A percentile compares a stretch with the other conserved stretches of the same genome.
Conservation (phyloP, 2,888 invertebrate species). For the Thymelicus sylvestris region DNA sequence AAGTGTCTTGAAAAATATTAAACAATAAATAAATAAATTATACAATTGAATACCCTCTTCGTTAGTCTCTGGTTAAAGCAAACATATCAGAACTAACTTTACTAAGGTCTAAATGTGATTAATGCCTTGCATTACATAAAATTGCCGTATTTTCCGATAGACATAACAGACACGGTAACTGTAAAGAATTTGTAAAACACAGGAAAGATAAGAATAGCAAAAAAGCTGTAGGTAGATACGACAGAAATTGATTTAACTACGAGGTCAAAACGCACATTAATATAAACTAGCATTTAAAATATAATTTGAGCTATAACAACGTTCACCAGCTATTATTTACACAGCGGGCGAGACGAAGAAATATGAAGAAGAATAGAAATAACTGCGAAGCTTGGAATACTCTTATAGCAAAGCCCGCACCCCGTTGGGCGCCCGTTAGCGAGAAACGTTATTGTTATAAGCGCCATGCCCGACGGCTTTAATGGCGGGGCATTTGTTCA, state of each 20-base stretch:
- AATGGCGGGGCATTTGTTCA: slow-evolving; percentile 1
- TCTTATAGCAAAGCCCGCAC: slow-evolving; percentile 34
- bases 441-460: slow-evolving; percentile 33
- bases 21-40: no score
- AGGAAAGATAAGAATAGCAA: not conserved
- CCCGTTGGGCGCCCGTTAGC: slow-evolving; percentile 49
- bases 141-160: not conserved
- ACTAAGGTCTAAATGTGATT: no score
- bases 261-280: not conserved
- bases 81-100: no score
- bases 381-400: slow-evolving; percentile 14
- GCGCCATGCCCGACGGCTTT: slow-evolving; percentile 4
- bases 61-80: no score
- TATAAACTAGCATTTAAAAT: slow-evolving; percentile 3
- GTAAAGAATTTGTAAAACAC: not conserved
- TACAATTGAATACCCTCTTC: no score
- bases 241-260: not conserved
- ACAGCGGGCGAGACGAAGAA: slow-evolving; percentile 60
- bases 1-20: no score
- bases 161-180: not conserved
- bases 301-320: slow-evolving; percentile 20
- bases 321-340: slow-evolving; percentile 46
- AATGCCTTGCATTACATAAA: no score
- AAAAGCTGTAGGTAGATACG: not conserved
- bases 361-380: slow-evolving; percentile 38